These are phyloP conservation scores for Passer domesticus DNA, from an alignment of 2,113 vertebrate species.

Conservation along the genomic window DNA sequence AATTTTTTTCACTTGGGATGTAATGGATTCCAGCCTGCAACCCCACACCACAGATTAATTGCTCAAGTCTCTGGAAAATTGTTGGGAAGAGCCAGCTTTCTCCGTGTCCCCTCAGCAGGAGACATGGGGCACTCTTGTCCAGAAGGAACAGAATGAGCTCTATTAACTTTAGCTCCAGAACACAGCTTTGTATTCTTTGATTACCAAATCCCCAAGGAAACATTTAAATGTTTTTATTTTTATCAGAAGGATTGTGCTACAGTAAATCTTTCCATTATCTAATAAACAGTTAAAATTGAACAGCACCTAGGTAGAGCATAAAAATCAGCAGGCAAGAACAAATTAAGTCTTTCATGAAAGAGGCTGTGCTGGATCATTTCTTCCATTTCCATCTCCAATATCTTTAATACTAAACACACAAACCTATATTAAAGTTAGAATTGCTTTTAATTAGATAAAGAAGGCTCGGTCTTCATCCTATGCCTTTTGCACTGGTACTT, in stretches of 20 bases:
- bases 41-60: neutral
- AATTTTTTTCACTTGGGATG: neutral
- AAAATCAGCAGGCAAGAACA: constrained; percentile 27
- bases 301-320: neutral
- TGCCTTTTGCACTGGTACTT: neutral
- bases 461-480: neutral
- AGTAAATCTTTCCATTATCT: constrained; percentile 57
- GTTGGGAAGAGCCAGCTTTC: neutral
- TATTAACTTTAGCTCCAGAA: constrained; percentile 46
- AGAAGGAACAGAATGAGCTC: neutral
- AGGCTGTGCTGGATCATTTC: neutral
- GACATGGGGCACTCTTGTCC: neutral
- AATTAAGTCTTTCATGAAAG: constrained; percentile 32
- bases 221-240: constrained; percentile 36
- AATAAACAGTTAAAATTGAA: constrained; percentile 59
- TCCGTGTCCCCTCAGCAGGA: neutral
- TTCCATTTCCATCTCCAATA: neutral
- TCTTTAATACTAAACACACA: constrained; percentile 3
- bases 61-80: neutral
- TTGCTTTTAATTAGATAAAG: constrained; percentile 26
- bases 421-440: constrained; percentile 20
- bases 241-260: neutral
- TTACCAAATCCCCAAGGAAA: constrained; percentile 42
- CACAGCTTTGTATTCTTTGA: constrained; percentile 30
- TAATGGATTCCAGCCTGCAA: neutral